These are phyloP conservation scores for Bufo gargarizans DNA, from an alignment of 2,113 vertebrate species.

Conservation along the genomic window DNA sequence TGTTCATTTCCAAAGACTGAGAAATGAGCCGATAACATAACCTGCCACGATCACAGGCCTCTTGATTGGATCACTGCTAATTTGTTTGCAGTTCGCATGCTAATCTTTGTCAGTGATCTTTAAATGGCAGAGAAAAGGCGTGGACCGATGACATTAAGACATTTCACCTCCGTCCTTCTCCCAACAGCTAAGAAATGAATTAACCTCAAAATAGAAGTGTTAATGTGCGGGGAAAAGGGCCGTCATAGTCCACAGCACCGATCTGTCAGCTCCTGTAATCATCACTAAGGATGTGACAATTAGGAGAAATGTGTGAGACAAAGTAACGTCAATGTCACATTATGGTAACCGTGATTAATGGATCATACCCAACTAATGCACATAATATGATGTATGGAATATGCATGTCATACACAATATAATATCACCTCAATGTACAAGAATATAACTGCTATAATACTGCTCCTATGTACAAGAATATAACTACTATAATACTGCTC, in stretches of 20 bases:
- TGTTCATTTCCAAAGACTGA: no score
- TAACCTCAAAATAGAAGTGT: background rate
- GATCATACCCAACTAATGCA: background rate
- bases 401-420: no score
- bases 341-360: background rate
- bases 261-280: background rate
- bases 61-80: background rate
- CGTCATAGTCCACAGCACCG: background rate
- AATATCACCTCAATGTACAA: no score
- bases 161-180: background rate
- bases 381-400: background rate
- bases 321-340: background rate
- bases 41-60: background rate
- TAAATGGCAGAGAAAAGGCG: slow-evolving; percentile 15
- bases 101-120: slow-evolving; percentile 29
- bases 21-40: background rate
- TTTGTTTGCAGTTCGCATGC: background rate
- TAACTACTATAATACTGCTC: no score
- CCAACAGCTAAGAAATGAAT: slow-evolving; percentile 18
- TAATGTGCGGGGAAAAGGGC: background rate
- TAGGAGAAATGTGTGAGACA: background rate
- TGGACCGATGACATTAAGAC: slow-evolving; percentile 8
- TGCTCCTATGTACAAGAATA: no score
- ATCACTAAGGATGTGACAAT: slow-evolving; percentile 7
- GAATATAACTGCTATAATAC: no score